phyloP scores from a whole-genome alignment of 2,113 vertebrate genomes.

The Ictalurus furcatus region DNA sequence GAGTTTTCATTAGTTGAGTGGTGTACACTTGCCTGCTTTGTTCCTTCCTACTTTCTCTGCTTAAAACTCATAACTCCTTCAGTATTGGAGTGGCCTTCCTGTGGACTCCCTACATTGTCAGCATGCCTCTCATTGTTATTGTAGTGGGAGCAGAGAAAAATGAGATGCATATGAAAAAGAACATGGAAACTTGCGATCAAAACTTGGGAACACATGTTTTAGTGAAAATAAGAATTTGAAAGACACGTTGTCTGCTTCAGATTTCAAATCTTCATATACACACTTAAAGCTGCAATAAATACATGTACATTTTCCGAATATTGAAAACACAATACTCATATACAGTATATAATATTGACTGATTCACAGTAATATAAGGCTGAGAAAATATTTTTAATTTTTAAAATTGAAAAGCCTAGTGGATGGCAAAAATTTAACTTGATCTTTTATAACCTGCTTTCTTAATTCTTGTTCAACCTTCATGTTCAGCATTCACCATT shows the following conservation, averaged over 20 bases:
- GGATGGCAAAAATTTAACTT: background rate
- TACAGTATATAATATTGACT: background rate
- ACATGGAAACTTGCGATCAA: background rate
- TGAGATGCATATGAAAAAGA: background rate
- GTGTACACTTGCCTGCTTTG: constrained; percentile 27
- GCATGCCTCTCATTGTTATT: background rate
- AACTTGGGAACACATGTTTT: background rate
- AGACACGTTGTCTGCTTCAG: background rate
- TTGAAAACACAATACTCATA: background rate
- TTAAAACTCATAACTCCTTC: background rate
- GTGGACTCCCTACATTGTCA: constrained; percentile 8
- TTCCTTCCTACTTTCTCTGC: constrained; percentile 12
- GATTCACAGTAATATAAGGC: background rate
- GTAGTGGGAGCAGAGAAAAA: background rate
- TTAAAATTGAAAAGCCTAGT: background rate
- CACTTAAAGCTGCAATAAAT: background rate
- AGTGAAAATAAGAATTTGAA: background rate
- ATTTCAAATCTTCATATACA: background rate
- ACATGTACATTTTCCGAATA: background rate
- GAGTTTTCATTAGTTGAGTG: background rate
- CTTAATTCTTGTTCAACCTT: background rate
- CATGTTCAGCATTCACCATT: constrained; percentile 63
- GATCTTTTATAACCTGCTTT: background rate
- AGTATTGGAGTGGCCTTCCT: constrained; percentile 28
- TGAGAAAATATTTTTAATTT: background rate